phyloP scores from a whole-genome alignment of 2,113 vertebrate genomes.

The Chaetorhynchus papuensis region DNA sequence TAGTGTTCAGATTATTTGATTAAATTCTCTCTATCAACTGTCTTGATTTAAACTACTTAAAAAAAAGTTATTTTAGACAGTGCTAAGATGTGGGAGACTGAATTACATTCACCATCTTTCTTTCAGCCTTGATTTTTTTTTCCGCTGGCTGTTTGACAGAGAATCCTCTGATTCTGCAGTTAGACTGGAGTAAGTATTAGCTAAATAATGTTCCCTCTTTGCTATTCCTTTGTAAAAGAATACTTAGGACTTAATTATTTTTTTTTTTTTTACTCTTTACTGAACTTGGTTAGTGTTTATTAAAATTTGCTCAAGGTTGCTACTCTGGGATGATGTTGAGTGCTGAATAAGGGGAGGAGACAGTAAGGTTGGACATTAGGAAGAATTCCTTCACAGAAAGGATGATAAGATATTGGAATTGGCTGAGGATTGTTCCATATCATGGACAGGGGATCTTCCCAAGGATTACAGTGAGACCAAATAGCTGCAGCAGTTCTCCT shows the following conservation, averaged over 20 bases:
- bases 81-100: background rate
- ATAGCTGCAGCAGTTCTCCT: background rate
- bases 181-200: slow-evolving; percentile 88
- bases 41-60: background rate
- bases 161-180: slow-evolving; percentile 70
- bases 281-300: background rate
- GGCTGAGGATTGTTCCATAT: background rate
- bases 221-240: background rate
- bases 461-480: background rate
- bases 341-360: background rate
- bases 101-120: background rate
- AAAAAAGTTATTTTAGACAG: background rate
- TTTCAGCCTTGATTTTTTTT: slow-evolving; percentile 90
- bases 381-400: background rate
- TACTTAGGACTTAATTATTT: background rate
- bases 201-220: background rate
- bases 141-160: slow-evolving; percentile 91
- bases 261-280: background rate
- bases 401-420: background rate
- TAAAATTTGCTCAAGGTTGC: background rate
- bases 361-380: background rate
- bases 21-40: background rate
- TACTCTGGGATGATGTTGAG: background rate
- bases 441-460: background rate
- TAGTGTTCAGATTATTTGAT: background rate